Base-by-base conservation (phyloP, 2,797 vertebrate species). In the Coreius guichenoti region DNA sequence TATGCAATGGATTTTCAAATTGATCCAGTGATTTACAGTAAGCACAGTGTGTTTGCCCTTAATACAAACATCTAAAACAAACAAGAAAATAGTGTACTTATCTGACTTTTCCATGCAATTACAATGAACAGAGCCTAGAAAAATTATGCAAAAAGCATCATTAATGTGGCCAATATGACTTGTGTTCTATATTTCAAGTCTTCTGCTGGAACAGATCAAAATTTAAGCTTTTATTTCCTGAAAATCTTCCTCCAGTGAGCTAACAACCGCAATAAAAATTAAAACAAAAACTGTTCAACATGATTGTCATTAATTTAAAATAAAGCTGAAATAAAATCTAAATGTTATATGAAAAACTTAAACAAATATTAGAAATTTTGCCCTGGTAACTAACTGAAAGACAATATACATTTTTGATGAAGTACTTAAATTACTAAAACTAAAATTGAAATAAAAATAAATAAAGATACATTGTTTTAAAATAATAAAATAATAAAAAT, bases 51-150 rank as follows among this genome's bases (percentile, higher is more conserved):
- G 61, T 58, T 33, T 86, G 79, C 31, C 70, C 47, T 75, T 76
- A 68, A 86, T 86, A 76, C 70, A 76, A 75, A 70, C 80, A 82
- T 56, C 73, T 77, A 54, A 33, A 49, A 54, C 73, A 75, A 75
- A 9, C 29, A 75, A 33, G 5, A 33, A 75, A 31, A 75, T 23
- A 13, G 1, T 4, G 5, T 21, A 54, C 29, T 54, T 56, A 75
- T 54, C 49, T 54, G 19, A 23, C 49, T 36, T 75, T 54, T 56
- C 21, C 6, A 36, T 54, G 19, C 17, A 47, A 72, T 72, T 45
- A 26, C 23, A 45, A 43, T 26, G 14, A 33, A 31, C 8, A 51
- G 47, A 75, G 47, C 9, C 17, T 75, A 21, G 47, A 3, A 23
- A 75, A 75, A 75, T 29, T 23, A 33, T 75, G 29, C 29, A 54